Base-by-base conservation (phyloP, 35 echinoderm and acorn worm genomes). In the Strongylocentrotus purpuratus region DNA sequence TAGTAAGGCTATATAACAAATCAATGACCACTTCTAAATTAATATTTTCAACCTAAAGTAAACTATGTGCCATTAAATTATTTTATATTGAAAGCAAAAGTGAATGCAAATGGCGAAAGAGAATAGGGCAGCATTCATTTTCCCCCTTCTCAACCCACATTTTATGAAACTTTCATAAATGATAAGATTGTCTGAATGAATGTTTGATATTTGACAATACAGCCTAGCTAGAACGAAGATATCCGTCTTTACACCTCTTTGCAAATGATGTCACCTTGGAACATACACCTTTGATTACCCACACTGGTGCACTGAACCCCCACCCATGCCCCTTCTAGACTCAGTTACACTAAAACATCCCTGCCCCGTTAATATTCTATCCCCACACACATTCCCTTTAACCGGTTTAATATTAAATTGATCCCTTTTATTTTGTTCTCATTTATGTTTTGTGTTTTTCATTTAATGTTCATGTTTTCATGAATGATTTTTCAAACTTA, bases 401-500 rank as follows among this genome's bases (percentile, higher is more conserved):
- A 2, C 65, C 65, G 18, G 65, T 78, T 78, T 78, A n/a, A 78
- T n/a, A n/a, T 78, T 78, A 14, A 2, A 33, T 5, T 45, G 87
- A 33, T 89, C 25, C 45, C 32, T 89, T 89, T 33, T 89, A 46
- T 22, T 89, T 89, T 45, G 15, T n/a, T 33, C 32, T 89, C 87
- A 33, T 45, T 89, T 89, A 31, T 86, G 45, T 89, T 89, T 87
- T 46, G 18, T 89, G 32, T 89, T 31, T 45, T 41, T 89, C 45
- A 45, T 89, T 89, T 89, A 89, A 32, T 45, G 32, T 89, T 41
- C 87, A 89, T 89, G 87, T 31, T 89, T 33, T 46, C 87, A 45
- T 89, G 33, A 89, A 89, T 89, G 87, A 89, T 89, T 89, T 89
- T 89, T 31, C n/a, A 32, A 89, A 89, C 20, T 89, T 25, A 89